phyloP scores from a whole-genome alignment of 2,888 invertebrate genomes.

The Caenorhabditis virilis region DNA sequence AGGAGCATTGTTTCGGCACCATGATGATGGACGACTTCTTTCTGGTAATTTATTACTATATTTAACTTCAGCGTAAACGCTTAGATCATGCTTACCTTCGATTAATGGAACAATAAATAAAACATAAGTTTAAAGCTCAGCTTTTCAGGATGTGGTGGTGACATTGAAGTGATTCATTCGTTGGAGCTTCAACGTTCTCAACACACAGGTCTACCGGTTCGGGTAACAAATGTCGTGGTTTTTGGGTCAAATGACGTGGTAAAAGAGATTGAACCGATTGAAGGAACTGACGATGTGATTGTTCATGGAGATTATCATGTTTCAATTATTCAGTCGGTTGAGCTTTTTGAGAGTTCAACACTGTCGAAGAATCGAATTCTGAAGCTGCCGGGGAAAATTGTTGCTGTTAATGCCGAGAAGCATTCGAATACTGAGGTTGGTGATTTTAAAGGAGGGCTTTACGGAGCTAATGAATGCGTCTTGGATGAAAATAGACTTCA shows the following conservation, averaged over 20 bases:
- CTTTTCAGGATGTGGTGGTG: constrained; percentile 48
- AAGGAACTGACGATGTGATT: constrained; percentile 43
- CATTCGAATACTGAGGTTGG: constrained; percentile 41
- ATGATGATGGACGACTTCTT: constrained; percentile 40
- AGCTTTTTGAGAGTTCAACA: constrained; percentile 36
- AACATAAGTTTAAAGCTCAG: not conserved
- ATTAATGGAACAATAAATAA: not conserved
- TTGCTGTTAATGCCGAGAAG: constrained; percentile 42
- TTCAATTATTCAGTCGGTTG: constrained; percentile 37
- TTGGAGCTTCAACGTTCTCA: constrained; percentile 44
- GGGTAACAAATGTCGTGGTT: constrained; percentile 43
- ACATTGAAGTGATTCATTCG: constrained; percentile 45
- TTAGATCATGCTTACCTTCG: not conserved
- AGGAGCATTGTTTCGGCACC: constrained; percentile 42
- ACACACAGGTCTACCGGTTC: constrained; percentile 42
- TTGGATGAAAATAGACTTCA: no score
- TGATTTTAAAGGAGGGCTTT: no score
- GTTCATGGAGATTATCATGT: constrained; percentile 37
- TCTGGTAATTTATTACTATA: constrained; percentile 31
- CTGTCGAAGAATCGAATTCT: constrained; percentile 34
- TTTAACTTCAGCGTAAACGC: no score
- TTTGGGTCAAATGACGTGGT: constrained; percentile 45
- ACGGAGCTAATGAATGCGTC: no score
- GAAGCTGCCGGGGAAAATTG: constrained; percentile 31
- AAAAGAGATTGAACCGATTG: constrained; percentile 26